Base-by-base conservation (phyloP, 2,797 vertebrate species). In the Acrocephalus scirpaceus region DNA sequence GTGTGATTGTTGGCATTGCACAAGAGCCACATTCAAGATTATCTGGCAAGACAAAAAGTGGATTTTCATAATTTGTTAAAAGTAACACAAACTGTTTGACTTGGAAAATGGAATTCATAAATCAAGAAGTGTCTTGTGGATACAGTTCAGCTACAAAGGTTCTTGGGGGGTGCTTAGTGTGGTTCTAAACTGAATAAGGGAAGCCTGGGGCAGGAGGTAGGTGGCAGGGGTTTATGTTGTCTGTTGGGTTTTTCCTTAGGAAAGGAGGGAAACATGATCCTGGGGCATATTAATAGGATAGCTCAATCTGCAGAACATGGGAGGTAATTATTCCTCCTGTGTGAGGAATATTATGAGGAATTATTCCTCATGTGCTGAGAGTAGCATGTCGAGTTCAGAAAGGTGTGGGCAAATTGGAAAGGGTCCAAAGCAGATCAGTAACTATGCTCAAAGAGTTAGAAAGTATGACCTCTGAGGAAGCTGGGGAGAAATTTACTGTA, bases 391-490 rank as follows among this genome's bases (percentile, higher is more conserved):
- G 30, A 81, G 66, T 81, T 88, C 58, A 86, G 58, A 92, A 83
- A 57, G 87, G 74, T 42, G 48, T 71, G 56, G 78, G 50, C 69
- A 88, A 90, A 38, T n/a, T 90, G 73, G 47, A 75, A 54, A 80
- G 36, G 27, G 42, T 69, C 57, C 93, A 84, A 58, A 76, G 44
- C 5, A 93, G 73, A 62, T 47, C 70, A 70, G 62, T 60, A 56
- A 92, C 54, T 54, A 11, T 13, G 23, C 65, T 91, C 48, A 45
- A 42, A 66, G 50, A 81, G 38, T 78, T 91, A 81, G 86, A 88
- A 90, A 94, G 26, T n/a, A 16, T 88, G 82, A 92, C 88, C 92
- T 93, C 15, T 86, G 88, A 90, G 76, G 76, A 96, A 78, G 82
- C 72, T 90, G 21, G 69, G 54, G 38, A 90, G 47, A 88, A 93